These are phyloP conservation scores for Perca flavescens DNA, from an alignment of 2,113 vertebrate species.

Conservation along the genomic window DNA sequence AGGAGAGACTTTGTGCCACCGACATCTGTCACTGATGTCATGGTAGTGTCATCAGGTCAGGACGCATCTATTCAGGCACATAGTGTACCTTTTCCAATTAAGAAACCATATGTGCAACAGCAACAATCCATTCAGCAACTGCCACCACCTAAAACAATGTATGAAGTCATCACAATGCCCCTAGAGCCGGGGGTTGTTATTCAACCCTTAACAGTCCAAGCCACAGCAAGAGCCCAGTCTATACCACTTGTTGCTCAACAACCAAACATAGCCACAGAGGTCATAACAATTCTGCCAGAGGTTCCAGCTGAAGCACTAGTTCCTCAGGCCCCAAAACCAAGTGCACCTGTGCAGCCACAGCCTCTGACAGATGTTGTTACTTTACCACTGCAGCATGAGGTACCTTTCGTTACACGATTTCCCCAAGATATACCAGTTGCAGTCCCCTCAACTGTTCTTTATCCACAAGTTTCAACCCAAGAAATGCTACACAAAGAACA, in stretches of 20 bases:
- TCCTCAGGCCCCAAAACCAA: conserved; percentile 39
- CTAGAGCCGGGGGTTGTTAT: conserved; percentile 34
- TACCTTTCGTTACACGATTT: conserved; percentile 15
- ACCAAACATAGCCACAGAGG: conserved; percentile 12
- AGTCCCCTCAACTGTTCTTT: conserved; percentile 10
- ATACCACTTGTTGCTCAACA: conserved; percentile 30
- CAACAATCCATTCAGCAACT: conserved; percentile 49
- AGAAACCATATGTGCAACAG: conserved; percentile 72
- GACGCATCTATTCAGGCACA: conserved; percentile 54
- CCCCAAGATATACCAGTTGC: conserved; percentile 25
- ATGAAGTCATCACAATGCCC: conserved; percentile 44
- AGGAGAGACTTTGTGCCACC: conserved; percentile 50
- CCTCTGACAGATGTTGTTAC: conserved; percentile 51
- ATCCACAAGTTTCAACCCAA: conserved; percentile 30
- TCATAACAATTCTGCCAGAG: conserved; percentile 11
- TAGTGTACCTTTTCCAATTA: conserved; percentile 72
- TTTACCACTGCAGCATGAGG: conserved; percentile 27
- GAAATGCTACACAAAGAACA: conserved; percentile 44
- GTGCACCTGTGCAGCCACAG: conserved; percentile 47
- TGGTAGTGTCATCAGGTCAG: conserved; percentile 39
- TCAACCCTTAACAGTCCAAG: conserved; percentile 51
- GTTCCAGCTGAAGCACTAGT: conserved; percentile 36
- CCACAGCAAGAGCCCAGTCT: conserved; percentile 24
- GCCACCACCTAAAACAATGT: conserved; percentile 23
- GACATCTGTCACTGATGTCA: conserved; percentile 34